These are phyloP conservation scores for Mimumesa dahlbomi DNA, from an alignment of 2,888 invertebrate genomes.

Conservation along the genomic window DNA sequence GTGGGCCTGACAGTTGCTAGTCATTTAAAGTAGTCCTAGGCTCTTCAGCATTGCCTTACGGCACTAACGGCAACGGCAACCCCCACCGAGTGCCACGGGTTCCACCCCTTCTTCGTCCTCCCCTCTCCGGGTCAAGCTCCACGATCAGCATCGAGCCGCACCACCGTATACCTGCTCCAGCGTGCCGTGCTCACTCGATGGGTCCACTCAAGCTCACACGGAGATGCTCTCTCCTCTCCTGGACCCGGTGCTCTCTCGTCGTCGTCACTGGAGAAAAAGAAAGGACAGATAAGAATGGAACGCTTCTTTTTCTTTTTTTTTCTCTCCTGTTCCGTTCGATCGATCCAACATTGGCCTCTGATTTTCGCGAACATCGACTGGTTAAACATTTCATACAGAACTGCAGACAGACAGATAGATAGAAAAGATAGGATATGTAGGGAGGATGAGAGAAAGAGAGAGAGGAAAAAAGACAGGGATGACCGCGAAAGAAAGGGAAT, in stretches of 20 bases:
- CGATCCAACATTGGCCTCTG: conserved; percentile 34
- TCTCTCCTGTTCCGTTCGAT: conserved; percentile 12
- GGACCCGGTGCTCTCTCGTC: background rate
- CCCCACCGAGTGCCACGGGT: conserved; percentile 14
- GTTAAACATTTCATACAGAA: conserved; percentile 2
- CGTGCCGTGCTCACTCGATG: conserved; percentile 53
- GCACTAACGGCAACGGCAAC: conserved; percentile 59
- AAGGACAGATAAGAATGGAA: background rate
- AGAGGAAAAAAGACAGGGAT: too few relatives aligned
- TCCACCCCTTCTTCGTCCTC: conserved; percentile 28
- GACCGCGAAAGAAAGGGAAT: background rate
- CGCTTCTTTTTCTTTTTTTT: background rate
- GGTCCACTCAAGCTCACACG: conserved; percentile 39
- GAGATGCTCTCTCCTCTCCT: conserved; percentile 15
- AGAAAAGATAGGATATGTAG: too few relatives aligned
- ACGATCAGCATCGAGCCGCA: conserved; percentile 72
- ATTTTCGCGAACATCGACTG: conserved; percentile 32
- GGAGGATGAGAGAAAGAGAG: too few relatives aligned
- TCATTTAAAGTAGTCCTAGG: conserved; percentile 49
- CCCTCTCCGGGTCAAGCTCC: conserved; percentile 61
- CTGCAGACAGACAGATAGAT: too few relatives aligned
- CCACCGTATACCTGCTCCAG: conserved; percentile 57
- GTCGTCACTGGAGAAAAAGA: background rate
- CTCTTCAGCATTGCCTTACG: conserved; percentile 57
- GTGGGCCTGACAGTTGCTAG: conserved; percentile 40